Base-by-base conservation (phyloP, 1,140 invertebrate genomes). In the Orchesella cincta region DNA sequence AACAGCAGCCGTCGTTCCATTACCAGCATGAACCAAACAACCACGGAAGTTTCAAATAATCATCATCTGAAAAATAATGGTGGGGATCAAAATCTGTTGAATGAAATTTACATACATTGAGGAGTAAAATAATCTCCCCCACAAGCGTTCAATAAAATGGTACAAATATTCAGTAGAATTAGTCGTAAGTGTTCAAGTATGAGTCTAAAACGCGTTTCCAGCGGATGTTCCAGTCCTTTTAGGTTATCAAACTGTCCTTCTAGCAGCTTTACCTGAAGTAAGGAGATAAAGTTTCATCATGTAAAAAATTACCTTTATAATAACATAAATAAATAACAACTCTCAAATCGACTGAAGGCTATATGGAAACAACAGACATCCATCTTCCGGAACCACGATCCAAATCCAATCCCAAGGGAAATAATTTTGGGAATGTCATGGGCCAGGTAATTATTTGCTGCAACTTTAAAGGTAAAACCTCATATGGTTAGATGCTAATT, bases 401-500 rank as follows among this genome's bases (percentile, higher is more conserved):
- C n/a, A n/a, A 67, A 33, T 67, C 26, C 12, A 46, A 62, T 12
- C 28, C 62, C 8, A 14, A 3, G 62, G 62, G 28, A 31, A 14
- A 31, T 23, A 67, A 31, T 23, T 57, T 16, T 14, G 54, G 54
- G 54, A n/a, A 23, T 3, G 18, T 5, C 39, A 46, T 18, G 5
- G 39, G 39, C 39, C 8, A 57, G 3, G 62, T 67, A 31, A 67
- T 67, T 33, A 67, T 18, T 31, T 67, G 62, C 62, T 67, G 33
- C 62, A 67, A 67, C n/a, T 67, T 31, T 12, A 31, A 67, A 29
- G 31, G n/a, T n/a, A n/a, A n/a, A n/a, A n/a, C n/a, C n/a, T n/a
- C n/a, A n/a, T n/a, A n/a, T n/a, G n/a, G n/a, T n/a, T n/a, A n/a
- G n/a, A n/a, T n/a, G n/a, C n/a, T n/a, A n/a, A n/a, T n/a, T n/a